phyloP scores from a whole-genome alignment of 2,797 vertebrate species.

The Trachops cirrhosus region DNA sequence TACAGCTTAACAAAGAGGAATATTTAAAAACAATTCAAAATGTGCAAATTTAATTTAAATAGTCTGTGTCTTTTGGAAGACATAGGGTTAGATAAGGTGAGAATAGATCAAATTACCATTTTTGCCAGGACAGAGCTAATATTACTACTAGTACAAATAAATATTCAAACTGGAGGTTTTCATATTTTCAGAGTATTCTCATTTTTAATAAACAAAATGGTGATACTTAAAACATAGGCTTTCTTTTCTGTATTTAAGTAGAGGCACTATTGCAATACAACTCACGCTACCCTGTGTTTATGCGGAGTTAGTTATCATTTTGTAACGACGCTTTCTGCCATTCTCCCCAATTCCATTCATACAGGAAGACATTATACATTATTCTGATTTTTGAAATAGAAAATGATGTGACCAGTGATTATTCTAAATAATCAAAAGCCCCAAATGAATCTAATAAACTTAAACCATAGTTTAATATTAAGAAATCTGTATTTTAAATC shows the following conservation, averaged over 20 bases:
- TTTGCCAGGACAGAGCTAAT: neutral
- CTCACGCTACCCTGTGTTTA: neutral
- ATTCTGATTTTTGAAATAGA: neutral
- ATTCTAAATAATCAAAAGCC: neutral
- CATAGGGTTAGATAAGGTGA: neutral
- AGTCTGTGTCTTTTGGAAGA: neutral
- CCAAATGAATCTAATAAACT: neutral
- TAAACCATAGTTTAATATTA: neutral
- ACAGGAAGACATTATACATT: neutral
- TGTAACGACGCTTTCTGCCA: neutral
- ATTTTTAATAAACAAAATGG: neutral
- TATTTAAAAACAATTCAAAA: neutral
- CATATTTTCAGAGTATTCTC: neutral
- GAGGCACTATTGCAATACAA: neutral
- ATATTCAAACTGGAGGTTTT: neutral
- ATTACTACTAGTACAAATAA: neutral
- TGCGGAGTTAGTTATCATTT: neutral
- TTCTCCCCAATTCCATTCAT: neutral
- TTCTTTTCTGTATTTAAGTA: neutral
- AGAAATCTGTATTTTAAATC: neutral
- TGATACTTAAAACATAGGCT: neutral
- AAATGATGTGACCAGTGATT: neutral
- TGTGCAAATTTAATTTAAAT: neutral
- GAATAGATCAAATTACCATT: neutral
- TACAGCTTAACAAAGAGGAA: neutral